Base-by-base conservation (phyloP, 2,113 vertebrate species). In the Datnioides undecimradiatus region DNA sequence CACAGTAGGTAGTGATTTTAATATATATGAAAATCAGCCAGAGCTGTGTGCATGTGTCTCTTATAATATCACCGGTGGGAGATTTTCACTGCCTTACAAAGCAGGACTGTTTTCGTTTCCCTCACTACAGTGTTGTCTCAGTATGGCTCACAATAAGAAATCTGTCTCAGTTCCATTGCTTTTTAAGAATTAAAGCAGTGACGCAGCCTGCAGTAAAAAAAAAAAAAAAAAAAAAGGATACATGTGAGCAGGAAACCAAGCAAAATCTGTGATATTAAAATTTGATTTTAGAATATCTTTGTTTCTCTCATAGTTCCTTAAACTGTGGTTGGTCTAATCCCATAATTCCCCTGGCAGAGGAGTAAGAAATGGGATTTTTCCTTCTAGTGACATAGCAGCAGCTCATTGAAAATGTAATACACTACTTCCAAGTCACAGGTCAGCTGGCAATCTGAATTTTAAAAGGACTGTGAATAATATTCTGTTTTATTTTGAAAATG, bases 401-500 rank as follows among this genome's bases (percentile, higher is more conserved):
- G 96, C 97, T 99, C 98, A 97, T 98, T 97, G 97, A 95, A 97
- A 99, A 99, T 99, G 97, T 98, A 99, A 98, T 98, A 98, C 97
- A 97, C 96, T 97, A 93, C 97, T 96, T 95, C 96, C 89, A 94
- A 97, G 98, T 97, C 98, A 98, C 97, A 99, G 98, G 98, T 98
- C 98, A 98, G 95, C 96, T 94, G 95, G 97, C 98, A 99, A 99
- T 99, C 98, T 99, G 97, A 99, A 99, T 99, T 99, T 98, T 99
- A 99, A 99, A 98, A 98, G 96, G 97, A 99, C 96, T 98, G 97
- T 98, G 98, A 99, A 99, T 99, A 99, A 99, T 99, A 98, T 99
- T 98, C 97, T 97, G 97, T 99, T 99, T 99, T 99, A 98, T 98
- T 99, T 99, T 97, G 95, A 99, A 99, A 99, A 99, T 99, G 98